Conservation (phyloP, 1,140 invertebrate genomes). For the Mylabris phalerata region DNA sequence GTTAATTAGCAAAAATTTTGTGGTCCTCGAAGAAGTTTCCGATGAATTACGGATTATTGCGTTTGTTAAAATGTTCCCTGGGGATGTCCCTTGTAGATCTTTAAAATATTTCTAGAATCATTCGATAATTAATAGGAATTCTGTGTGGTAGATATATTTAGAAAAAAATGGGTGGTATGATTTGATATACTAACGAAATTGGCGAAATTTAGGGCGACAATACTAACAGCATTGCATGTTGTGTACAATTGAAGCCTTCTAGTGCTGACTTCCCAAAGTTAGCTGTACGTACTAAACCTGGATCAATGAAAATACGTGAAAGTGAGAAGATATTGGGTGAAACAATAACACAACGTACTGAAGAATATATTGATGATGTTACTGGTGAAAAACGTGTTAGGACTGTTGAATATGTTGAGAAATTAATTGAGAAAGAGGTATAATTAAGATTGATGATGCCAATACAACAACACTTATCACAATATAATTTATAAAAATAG, state of each 20-base stretch:
- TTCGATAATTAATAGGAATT: too few species aligned
- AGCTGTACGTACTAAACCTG: slow-evolving; percentile 72
- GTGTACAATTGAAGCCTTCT: slow-evolving; percentile 48
- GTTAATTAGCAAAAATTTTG: too few species aligned
- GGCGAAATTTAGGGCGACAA: slow-evolving; percentile 21
- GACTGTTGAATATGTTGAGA: slow-evolving; percentile 89
- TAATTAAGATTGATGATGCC: slow-evolving; percentile 18
- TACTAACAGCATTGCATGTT: slow-evolving; percentile 32
- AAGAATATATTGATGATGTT: slow-evolving; percentile 78
- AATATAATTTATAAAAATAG: background rate
- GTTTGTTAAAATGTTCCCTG: too few species aligned
- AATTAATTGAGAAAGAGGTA: slow-evolving; percentile 94
- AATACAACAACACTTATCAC: slow-evolving; percentile 1
- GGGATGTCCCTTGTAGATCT: too few species aligned
- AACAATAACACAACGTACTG: slow-evolving; percentile 76
- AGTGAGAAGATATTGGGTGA: slow-evolving; percentile 83
- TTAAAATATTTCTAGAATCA: too few species aligned
- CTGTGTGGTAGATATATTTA: too few species aligned
- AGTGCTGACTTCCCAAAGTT: slow-evolving; percentile 71
- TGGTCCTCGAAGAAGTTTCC: too few species aligned
- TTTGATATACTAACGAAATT: too few species aligned
- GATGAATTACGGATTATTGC: too few species aligned
- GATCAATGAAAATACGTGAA: slow-evolving; percentile 74
- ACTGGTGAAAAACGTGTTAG: slow-evolving; percentile 78
- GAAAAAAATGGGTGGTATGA: too few species aligned